These are phyloP conservation scores for Iphiclides podalirius DNA, from an alignment of 2,888 invertebrate genomes.

Conservation along the genomic window DNA sequence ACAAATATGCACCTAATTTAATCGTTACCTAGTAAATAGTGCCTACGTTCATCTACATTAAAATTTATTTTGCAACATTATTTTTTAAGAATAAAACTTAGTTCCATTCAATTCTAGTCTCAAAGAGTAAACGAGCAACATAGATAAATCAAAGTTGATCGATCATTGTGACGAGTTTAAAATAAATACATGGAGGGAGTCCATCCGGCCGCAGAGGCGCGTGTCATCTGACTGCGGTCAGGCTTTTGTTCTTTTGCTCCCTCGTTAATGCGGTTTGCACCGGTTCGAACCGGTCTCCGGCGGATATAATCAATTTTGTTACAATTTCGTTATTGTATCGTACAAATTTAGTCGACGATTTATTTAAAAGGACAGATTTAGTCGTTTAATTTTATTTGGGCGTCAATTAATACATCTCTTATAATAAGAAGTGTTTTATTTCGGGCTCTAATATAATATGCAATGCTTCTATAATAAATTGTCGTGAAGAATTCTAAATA, in stretches of 20 bases:
- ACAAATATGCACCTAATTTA: no score
- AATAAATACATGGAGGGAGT: constrained; percentile 25
- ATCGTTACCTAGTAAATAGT: no score
- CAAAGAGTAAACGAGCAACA: no score
- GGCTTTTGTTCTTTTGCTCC: constrained; percentile 34
- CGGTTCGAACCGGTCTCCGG: constrained; percentile 29
- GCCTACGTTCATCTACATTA: no score
- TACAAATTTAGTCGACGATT: not conserved
- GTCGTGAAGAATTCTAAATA: no score
- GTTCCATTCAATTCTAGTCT: no score
- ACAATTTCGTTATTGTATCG: constrained; percentile 14
- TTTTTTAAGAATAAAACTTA: no score
- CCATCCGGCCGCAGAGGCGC: constrained; percentile 43
- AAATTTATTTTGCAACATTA: no score
- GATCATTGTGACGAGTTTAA: constrained; percentile 11
- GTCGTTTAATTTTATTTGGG: not conserved
- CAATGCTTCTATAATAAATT: no score
- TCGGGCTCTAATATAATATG: no score
- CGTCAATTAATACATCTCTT: not conserved
- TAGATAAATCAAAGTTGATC: constrained; percentile 15
- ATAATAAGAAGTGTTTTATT: no score
- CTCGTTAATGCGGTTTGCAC: constrained; percentile 30
- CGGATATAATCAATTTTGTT: constrained; percentile 22
- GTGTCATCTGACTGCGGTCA: constrained; percentile 42
- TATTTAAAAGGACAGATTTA: not conserved